A percentile compares a stretch with the other conserved stretches of the same genome.
phyloP scores from a whole-genome alignment of 1,140 invertebrate genomes.

The Helicoverpa armigera region DNA sequence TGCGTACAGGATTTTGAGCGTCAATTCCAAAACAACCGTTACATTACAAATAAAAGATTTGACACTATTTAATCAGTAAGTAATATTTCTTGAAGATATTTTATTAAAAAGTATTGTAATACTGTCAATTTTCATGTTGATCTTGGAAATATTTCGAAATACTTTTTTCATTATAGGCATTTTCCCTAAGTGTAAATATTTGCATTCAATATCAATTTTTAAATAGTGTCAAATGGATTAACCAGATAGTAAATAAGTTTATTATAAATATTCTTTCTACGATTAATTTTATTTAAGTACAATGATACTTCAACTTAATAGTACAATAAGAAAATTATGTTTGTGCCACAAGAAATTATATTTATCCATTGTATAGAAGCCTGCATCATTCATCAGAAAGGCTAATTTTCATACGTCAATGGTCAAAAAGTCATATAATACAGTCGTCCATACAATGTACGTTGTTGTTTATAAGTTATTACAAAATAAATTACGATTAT shows the following conservation, averaged over 20 bases:
- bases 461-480: neutral
- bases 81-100: neutral
- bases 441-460: neutral
- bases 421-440: neutral
- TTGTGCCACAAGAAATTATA: slow-evolving; percentile 43
- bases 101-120: neutral
- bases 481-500: slow-evolving; percentile 43
- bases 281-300: neutral
- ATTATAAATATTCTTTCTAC: neutral
- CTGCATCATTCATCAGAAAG: too few species aligned
- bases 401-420: too few species aligned
- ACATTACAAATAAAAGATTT: neutral
- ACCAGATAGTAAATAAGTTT: slow-evolving; percentile 18
- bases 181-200: neutral
- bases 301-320: neutral
- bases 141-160: too few species aligned
- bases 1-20: slow-evolving; percentile 71
- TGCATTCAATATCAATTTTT: neutral
- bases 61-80: slow-evolving; percentile 1
- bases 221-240: slow-evolving; percentile 14
- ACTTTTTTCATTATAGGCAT: too few species aligned
- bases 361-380: neutral
- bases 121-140: too few species aligned
- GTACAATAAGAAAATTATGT: neutral
- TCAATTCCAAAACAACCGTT: slow-evolving; percentile 68